These are phyloP conservation scores for Catonia carolina DNA, from an alignment of 2,888 invertebrate genomes.

Conservation along the genomic window DNA sequence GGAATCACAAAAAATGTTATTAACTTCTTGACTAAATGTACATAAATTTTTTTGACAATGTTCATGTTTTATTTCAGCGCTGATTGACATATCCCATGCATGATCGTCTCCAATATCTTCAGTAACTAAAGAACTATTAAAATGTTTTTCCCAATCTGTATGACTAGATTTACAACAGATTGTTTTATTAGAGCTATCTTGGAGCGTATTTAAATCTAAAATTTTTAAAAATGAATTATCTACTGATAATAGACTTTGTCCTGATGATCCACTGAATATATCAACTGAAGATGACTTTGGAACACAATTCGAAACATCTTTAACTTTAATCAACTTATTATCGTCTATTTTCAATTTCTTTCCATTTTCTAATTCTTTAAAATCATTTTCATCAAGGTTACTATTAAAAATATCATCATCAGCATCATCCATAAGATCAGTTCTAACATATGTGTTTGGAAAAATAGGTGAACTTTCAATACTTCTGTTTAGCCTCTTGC, in stretches of 20 bases:
- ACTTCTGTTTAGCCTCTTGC: too few relatives aligned
- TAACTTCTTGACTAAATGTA: background rate
- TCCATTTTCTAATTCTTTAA: too few relatives aligned
- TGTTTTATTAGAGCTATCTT: background rate
- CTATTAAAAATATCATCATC: too few relatives aligned
- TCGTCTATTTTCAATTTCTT: too few relatives aligned
- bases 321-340: too few relatives aligned
- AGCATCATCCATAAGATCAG: too few relatives aligned
- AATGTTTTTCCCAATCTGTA: background rate
- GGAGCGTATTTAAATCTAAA: constrained; percentile 8
- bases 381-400: too few relatives aligned
- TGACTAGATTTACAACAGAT: background rate
- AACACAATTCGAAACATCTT: too few relatives aligned
- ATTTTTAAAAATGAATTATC: constrained; percentile 17
- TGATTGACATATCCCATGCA: constrained; percentile 25
- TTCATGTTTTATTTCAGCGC: constrained; percentile 8
- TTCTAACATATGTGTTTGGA: too few relatives aligned
- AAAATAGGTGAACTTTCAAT: too few relatives aligned
- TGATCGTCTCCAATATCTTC: constrained; percentile 9
- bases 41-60: background rate
- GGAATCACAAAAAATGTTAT: constrained; percentile 1
- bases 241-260: constrained; percentile 2
- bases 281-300: too few relatives aligned
- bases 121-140: background rate
- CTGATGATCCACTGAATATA: too few relatives aligned